Base-by-base conservation (phyloP, 2,113 vertebrate genomes). In the Oreochromis tanganicae region DNA sequence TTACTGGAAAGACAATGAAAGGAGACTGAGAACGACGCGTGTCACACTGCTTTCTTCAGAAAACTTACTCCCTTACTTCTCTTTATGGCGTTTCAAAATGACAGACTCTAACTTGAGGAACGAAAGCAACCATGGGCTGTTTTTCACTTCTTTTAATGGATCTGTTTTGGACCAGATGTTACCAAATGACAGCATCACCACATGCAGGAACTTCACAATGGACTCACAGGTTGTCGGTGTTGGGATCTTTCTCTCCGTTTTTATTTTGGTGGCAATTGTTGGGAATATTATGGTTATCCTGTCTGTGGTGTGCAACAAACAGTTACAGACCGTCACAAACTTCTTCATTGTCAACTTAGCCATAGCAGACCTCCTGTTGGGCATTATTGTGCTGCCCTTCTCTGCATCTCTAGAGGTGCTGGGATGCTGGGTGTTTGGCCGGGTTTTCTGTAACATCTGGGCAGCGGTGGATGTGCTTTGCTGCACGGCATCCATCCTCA, bases 401-500 rank as follows among this genome's bases (percentile, higher is more conserved):
- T 99, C 98, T 0, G 99, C 99, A 55, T 98, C 98, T 17, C 93
- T 99, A 94, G 99, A 99, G 95, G 98, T 99, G 1, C 13, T 99
- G 85, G 99, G 98, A 29, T 98, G 98, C 94, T 99, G 99, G 99
- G 97, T 97, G 92, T 99, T 99, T 1, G 99, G 99, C 7, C 96
- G 99, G 80, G 96, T 98, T 68, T 99, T 99, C 96, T 99, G 99
- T 91, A 98, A 99, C 96, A 97, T 99, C 91, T 99, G 99, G 99
- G 99, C 99, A 2, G 99, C 98, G 0, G 98, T 99, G 96, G 99
- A 99, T 17, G 99, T 99, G 88, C 96, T 99, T 34, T 99, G 99
- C 93, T 99, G 99, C 96, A 99, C 99, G 0, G 99, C 99, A 32
- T 99, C 98, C 90, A 99, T 99, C 95, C 98, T 99, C 95, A 99